These are phyloP conservation scores for Chloroceryle aenea DNA, from an alignment of 2,113 vertebrate genomes.

Conservation along the genomic window DNA sequence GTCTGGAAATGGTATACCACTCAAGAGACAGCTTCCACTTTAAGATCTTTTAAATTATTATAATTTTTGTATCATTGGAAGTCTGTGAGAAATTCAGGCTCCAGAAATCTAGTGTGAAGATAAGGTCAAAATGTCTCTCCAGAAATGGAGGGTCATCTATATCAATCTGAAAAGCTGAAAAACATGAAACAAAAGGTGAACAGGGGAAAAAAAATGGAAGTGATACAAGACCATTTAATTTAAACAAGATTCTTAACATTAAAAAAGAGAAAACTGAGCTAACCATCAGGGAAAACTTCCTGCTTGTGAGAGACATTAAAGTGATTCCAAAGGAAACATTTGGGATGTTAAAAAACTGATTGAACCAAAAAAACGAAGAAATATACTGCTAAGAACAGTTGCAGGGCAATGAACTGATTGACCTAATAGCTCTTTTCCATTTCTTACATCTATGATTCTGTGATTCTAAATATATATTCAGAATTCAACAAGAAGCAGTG, in stretches of 20 bases:
- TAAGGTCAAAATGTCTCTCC: not conserved
- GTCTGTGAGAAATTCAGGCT: not conserved
- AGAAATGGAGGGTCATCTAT: not conserved
- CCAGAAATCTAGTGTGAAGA: not conserved
- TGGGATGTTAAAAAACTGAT: not conserved
- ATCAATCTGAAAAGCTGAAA: not conserved
- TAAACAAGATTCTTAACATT: not conserved
- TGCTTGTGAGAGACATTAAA: not conserved
- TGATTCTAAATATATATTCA: slow-evolving; percentile 52
- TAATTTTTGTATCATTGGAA: not conserved
- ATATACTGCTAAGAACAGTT: not conserved
- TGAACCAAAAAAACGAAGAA: not conserved
- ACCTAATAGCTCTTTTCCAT: slow-evolving; percentile 27
- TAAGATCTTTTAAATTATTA: not conserved
- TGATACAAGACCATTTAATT: not conserved
- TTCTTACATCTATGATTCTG: slow-evolving; percentile 16
- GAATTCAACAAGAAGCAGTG: slow-evolving; percentile 2
- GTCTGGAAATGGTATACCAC: not conserved
- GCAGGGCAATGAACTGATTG: slow-evolving; percentile 13
- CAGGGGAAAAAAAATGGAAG: not conserved
- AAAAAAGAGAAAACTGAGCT: not conserved
- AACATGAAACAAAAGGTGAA: not conserved
- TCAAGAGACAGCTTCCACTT: not conserved
- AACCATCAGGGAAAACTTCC: not conserved
- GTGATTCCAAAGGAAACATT: slow-evolving; percentile 30